These are phyloP conservation scores for Empidonax traillii DNA, from an alignment of 2,113 vertebrate species.

Conservation along the genomic window DNA sequence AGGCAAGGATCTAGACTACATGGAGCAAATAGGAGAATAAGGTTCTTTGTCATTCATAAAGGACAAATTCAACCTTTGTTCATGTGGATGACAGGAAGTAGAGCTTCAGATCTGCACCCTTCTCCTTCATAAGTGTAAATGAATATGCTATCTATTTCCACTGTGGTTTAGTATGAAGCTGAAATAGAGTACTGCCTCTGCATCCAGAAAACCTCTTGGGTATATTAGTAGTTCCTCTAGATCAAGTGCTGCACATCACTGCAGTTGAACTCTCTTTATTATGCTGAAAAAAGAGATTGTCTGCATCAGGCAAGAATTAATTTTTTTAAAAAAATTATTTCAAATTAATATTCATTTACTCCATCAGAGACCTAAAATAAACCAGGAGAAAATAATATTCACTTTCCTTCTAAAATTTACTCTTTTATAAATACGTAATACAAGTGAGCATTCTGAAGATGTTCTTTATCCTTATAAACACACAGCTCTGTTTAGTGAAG, in stretches of 20 bases:
- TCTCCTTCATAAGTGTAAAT: background rate
- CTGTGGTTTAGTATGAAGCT: background rate
- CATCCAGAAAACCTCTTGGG: background rate
- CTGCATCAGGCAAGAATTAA: background rate
- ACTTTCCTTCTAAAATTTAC: background rate
- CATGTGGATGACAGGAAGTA: background rate
- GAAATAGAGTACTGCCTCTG: background rate
- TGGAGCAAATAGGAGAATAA: background rate
- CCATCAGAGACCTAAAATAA: background rate
- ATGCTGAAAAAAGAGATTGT: background rate
- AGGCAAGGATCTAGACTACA: background rate
- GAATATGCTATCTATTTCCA: background rate
- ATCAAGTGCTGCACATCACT: background rate
- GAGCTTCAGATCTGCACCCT: background rate
- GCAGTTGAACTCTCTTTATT: background rate
- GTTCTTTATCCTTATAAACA: background rate
- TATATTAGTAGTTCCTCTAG: background rate
- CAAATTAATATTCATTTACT: background rate
- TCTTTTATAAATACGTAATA: background rate
- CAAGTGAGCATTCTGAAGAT: background rate
- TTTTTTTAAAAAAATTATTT: background rate
- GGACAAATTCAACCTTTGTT: background rate
- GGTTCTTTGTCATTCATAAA: background rate
- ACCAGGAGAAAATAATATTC: background rate
- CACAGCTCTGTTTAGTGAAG: fast-evolving